Percentiles rank a stretch among this genome's conserved stretches.
These are phyloP conservation scores for Achatina immaculata DNA, from an alignment of 1,140 invertebrate species.

Conservation along the genomic window DNA sequence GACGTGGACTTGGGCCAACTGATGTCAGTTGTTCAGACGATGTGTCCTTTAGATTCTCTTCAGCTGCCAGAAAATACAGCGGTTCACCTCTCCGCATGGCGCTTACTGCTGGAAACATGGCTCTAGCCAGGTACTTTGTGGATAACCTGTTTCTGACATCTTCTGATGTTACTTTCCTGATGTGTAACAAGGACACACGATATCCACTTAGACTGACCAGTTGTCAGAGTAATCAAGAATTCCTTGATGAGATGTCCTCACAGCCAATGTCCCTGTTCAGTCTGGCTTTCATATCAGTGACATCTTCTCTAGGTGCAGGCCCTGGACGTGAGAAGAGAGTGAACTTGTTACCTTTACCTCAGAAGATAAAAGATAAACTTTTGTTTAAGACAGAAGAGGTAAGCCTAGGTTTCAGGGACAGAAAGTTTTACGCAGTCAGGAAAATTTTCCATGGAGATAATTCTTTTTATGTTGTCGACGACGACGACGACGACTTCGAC, in stretches of 20 bases:
- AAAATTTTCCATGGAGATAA: no score
- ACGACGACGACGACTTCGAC: no score
- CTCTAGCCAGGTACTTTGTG: background rate
- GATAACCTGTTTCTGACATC: background rate
- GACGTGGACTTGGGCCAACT: background rate
- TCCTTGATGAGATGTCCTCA: background rate
- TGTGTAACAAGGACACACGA: background rate
- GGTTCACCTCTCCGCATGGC: background rate
- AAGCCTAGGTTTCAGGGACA: no score
- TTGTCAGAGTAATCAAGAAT: background rate
- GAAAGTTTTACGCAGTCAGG: no score
- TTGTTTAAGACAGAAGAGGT: background rate
- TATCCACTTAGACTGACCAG: background rate
- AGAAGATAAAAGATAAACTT: background rate
- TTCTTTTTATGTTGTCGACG: no score
- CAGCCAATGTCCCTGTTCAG: background rate
- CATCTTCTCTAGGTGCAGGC: background rate
- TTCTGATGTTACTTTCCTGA: background rate
- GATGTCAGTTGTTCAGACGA: background rate
- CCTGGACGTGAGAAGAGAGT: slow-evolving; percentile 7
- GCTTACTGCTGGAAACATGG: background rate
- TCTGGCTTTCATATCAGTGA: background rate
- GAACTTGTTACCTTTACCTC: background rate
- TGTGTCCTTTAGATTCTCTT: background rate
- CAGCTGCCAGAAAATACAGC: background rate